Evolutionary conservation across 2,797 vertebrate genomes (phyloP).

Genomic region (Botia kubotai): DNA sequence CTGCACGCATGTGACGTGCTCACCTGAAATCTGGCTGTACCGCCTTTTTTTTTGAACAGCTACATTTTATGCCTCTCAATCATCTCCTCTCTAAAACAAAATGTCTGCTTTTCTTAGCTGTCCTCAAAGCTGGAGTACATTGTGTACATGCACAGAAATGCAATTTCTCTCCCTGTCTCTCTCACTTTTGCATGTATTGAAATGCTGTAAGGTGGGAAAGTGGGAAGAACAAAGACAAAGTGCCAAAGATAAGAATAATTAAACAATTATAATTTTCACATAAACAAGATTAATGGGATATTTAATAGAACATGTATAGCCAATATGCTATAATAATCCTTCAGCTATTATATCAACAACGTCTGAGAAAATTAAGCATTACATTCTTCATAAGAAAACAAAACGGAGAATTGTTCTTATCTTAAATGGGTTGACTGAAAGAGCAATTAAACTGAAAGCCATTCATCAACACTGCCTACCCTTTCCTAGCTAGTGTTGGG

Average conservation of each 20-base stretch:
- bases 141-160: background rate
- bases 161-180: background rate
- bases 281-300: conserved; percentile 21
- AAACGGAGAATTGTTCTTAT: background rate
- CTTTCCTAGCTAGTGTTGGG: background rate
- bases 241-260: background rate
- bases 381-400: background rate
- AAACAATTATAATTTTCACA: conserved; percentile 21
- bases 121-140: conserved; percentile 10
- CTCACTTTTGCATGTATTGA: background rate
- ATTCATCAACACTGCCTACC: background rate
- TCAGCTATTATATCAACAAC: background rate
- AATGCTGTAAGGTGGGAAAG: background rate
- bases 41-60: background rate
- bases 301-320: conserved; percentile 3
- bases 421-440: background rate
- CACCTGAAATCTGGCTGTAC: conserved; percentile 3
- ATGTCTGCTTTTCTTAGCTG: conserved; percentile 23
- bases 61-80: conserved; percentile 46
- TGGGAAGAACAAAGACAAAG: too few relatives aligned
- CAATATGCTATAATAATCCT: background rate
- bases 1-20: background rate
- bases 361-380: background rate
- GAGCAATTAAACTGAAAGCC: too few relatives aligned
- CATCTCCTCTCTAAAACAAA: conserved; percentile 31